Conservation (phyloP, 2,113 vertebrate genomes). For the Pipa parva region DNA sequence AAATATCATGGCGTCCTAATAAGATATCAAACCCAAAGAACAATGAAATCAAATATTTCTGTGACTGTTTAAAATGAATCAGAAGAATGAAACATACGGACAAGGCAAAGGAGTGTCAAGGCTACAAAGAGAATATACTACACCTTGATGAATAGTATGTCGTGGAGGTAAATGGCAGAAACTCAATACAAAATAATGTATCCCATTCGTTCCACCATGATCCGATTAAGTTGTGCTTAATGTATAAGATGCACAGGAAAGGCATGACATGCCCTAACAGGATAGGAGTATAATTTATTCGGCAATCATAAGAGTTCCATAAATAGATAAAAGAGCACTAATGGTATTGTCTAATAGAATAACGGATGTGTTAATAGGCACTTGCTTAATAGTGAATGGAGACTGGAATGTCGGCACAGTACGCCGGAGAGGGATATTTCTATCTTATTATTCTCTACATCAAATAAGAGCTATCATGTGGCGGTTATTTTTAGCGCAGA, state of each 20-base stretch:
- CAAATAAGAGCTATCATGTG: not conserved
- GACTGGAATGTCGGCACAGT: not conserved
- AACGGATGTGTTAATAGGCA: not conserved
- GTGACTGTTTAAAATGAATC: not conserved
- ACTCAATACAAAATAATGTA: not conserved
- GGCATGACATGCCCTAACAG: not conserved
- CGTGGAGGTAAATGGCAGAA: not conserved
- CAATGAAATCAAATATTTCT: not conserved
- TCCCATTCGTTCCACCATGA: not conserved
- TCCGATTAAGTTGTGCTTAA: not conserved
- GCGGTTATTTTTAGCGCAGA: not conserved
- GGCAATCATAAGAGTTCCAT: not conserved
- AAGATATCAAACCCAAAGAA: not conserved
- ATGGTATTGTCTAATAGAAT: slow-evolving; percentile 10
- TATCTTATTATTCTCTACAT: not conserved
- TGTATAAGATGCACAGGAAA: not conserved
- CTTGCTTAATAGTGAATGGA: not conserved
- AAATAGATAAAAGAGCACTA: slow-evolving; percentile 11
- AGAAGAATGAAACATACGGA: not conserved
- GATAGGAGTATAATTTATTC: slow-evolving; percentile 14
- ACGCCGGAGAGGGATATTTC: not conserved
- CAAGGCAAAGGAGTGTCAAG: not conserved
- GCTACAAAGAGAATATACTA: slow-evolving; percentile 12
- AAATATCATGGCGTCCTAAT: not conserved
- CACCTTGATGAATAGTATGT: slow-evolving; percentile 3